A percentile compares a stretch with the other conserved stretches of the same genome.
phyloP scores from a whole-genome alignment of 2,888 invertebrate species.

The Piscicola geometra region DNA sequence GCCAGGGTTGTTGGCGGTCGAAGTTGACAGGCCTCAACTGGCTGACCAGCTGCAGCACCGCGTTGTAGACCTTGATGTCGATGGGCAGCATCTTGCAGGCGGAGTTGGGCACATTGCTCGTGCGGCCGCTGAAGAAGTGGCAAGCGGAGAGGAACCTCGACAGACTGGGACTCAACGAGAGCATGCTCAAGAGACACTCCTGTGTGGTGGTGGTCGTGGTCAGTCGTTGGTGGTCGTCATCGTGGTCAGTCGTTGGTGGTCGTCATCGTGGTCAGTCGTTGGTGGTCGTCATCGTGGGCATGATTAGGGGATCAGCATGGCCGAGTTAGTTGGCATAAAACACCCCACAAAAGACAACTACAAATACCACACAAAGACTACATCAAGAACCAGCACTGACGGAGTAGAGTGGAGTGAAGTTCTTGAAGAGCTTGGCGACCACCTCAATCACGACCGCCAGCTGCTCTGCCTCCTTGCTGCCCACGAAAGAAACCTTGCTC shows the following conservation, averaged over 20 bases:
- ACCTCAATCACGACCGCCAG: constrained; percentile 9
- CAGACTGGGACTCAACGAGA: constrained; percentile 23
- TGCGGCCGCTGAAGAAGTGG: constrained; percentile 24
- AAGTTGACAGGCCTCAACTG: constrained; percentile 20
- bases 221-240: too few species aligned
- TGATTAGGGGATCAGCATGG: not conserved
- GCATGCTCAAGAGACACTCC: constrained; percentile 26
- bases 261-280: too few species aligned
- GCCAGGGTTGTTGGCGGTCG: constrained; percentile 28
- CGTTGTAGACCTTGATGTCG: constrained; percentile 31
- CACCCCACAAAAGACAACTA: not conserved
- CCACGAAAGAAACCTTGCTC: not conserved
- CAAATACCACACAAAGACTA: constrained; percentile 12
- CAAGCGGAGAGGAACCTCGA: not conserved
- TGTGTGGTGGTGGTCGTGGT: not conserved
- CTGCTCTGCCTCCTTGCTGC: not conserved
- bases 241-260: too few species aligned
- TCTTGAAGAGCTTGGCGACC: constrained; percentile 16
- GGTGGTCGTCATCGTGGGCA: too few species aligned
- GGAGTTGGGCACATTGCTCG: constrained; percentile 9
- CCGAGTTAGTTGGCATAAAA: not conserved
- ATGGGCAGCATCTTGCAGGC: constrained; percentile 32
- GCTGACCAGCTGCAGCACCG: constrained; percentile 20
- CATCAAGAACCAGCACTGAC: constrained; percentile 21
- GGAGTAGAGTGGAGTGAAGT: constrained; percentile 26